phyloP scores from a whole-genome alignment of 2,113 vertebrate species.

The Megaceryle maxima region DNA sequence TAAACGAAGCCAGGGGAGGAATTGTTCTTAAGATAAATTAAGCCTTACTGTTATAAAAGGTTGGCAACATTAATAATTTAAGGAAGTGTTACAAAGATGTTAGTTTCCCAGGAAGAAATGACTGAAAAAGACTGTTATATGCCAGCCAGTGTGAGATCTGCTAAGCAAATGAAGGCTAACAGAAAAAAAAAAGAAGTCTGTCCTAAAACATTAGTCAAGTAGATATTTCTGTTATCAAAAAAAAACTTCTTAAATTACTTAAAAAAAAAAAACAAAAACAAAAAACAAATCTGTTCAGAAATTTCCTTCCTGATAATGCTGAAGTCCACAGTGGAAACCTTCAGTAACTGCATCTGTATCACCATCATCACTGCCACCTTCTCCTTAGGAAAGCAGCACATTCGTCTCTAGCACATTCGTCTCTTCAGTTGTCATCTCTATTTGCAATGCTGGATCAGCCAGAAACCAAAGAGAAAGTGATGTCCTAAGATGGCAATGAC shows the following conservation, averaged over 20 bases:
- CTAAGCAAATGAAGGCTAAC: neutral
- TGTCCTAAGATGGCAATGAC: neutral
- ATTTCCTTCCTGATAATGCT: neutral
- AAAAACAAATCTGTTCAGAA: neutral
- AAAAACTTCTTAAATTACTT: neutral
- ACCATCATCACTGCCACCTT: neutral
- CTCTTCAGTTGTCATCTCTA: neutral
- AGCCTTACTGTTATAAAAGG: neutral
- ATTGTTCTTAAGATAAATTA: conserved; percentile 32
- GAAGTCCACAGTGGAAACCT: neutral
- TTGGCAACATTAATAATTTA: neutral
- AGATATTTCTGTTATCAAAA: neutral
- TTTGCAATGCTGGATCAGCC: neutral
- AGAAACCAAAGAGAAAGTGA: neutral
- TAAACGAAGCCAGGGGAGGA: neutral
- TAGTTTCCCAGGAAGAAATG: neutral
- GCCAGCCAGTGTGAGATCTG: neutral
- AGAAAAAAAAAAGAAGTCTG: neutral
- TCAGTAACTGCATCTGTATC: neutral
- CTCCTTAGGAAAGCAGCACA: neutral
- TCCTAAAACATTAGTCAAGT: neutral
- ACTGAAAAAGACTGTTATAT: neutral
- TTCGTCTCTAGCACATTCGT: neutral
- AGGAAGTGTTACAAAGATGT: conserved; percentile 13
- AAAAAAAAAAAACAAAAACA: neutral